phyloP scores from a whole-genome alignment of 2,113 vertebrate genomes.

The Lynx canadensis region DNA sequence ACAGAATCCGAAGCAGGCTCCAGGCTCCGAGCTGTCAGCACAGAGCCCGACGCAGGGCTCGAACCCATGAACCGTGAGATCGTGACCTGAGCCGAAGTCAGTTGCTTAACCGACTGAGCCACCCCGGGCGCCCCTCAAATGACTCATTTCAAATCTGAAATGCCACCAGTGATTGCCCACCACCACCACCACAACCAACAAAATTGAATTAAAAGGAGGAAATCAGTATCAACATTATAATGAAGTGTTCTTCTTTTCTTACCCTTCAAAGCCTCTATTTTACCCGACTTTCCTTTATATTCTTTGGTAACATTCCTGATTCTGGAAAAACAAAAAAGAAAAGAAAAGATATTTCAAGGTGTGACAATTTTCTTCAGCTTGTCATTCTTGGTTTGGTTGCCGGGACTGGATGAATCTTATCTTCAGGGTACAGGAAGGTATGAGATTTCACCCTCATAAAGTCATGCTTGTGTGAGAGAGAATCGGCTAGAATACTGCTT shows the following conservation, averaged over 20 bases:
- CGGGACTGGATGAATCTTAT: not conserved
- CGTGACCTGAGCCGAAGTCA: no score
- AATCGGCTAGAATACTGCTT: not conserved
- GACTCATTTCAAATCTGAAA: not conserved
- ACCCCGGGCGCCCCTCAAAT: not conserved
- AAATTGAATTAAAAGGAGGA: not conserved
- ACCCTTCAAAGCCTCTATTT: constrained; percentile 91
- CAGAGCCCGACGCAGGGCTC: no score
- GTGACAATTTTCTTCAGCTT: not conserved
- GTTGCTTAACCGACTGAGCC: no score
- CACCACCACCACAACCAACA: not conserved
- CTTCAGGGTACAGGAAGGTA: not conserved
- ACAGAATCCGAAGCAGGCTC: no score
- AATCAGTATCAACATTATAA: not conserved
- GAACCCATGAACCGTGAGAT: no score
- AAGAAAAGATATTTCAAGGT: not conserved
- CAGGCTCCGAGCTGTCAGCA: no score
- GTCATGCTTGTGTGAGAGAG: not conserved
- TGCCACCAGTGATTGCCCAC: not conserved
- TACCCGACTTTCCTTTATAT: constrained; percentile 87
- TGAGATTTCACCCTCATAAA: not conserved
- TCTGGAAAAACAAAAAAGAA: constrained; percentile 80
- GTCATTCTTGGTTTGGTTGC: not conserved
- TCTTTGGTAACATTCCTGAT: constrained; percentile 90
- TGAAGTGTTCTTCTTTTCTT: not conserved